A percentile compares a stretch with the other conserved stretches of the same genome.
Conservation (phyloP, 2,113 vertebrate genomes). For the Seriola dumerili region DNA sequence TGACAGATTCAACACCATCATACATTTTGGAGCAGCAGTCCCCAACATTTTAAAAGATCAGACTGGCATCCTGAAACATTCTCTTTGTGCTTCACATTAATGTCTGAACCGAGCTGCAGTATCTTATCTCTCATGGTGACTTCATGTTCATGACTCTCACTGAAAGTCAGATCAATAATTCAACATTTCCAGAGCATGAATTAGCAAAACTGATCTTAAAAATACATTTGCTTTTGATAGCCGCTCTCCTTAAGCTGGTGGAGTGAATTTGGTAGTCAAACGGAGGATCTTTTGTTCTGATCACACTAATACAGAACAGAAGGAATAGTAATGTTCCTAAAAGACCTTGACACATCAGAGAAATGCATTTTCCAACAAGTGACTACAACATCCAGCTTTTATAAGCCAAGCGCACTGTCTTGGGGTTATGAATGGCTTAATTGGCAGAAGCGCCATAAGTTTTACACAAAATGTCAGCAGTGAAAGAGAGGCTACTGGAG, state of each 20-base stretch:
- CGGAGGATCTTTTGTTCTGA: constrained; percentile 37
- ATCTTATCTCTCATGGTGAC: constrained; percentile 43
- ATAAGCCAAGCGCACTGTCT: constrained; percentile 39
- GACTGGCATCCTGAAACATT: constrained; percentile 46
- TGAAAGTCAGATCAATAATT: constrained; percentile 69
- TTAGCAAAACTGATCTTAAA: constrained; percentile 69
- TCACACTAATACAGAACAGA: constrained; percentile 49
- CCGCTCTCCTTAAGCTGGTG: constrained; percentile 5
- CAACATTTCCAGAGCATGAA: constrained; percentile 65
- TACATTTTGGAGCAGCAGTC: constrained; percentile 48
- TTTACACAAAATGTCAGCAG: constrained; percentile 60
- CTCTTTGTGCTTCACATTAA: constrained; percentile 59
- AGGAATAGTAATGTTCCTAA: constrained; percentile 37
- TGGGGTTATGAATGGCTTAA: constrained; percentile 59
- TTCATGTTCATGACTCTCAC: constrained; percentile 49
- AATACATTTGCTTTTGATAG: constrained; percentile 66
- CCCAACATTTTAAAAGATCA: constrained; percentile 46
- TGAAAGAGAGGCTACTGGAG: constrained; percentile 55
- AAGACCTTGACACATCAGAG: constrained; percentile 35
- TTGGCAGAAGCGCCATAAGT: constrained; percentile 54
- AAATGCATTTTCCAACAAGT: constrained; percentile 17
- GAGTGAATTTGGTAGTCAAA: constrained; percentile 29
- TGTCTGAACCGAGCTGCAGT: constrained; percentile 43
- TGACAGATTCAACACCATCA: constrained; percentile 52
- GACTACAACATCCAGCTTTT: constrained; percentile 24